Conservation (phyloP, 2,797 vertebrate species). For the Pangasius larnaudii region DNA sequence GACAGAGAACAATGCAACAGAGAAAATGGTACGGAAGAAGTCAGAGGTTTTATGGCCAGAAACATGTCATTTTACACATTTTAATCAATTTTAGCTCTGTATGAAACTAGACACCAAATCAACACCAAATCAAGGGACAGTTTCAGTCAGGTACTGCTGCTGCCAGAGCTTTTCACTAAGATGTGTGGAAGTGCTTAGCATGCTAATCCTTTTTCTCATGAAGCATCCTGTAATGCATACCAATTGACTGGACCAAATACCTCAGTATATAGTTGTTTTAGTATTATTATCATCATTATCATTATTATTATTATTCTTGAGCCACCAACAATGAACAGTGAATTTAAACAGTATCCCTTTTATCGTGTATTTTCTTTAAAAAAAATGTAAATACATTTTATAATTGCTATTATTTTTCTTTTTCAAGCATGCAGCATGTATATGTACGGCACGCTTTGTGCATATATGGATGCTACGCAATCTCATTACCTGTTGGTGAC, state of each 20-base stretch:
- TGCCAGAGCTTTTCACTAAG: background rate
- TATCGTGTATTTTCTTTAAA: background rate
- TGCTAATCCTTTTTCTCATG: background rate
- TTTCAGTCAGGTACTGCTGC: background rate
- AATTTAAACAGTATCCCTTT: background rate
- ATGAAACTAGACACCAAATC: background rate
- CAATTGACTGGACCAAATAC: constrained; percentile 2
- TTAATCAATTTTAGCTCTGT: background rate
- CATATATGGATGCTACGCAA: background rate
- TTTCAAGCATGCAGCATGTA: background rate
- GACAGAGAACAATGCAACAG: background rate
- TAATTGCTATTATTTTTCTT: background rate
- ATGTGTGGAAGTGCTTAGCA: constrained; percentile 24
- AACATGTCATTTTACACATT: background rate
- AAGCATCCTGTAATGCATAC: constrained; percentile 2
- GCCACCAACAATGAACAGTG: background rate
- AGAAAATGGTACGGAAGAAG: background rate
- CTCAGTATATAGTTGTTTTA: background rate
- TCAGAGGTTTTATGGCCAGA: background rate
- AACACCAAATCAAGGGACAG: background rate
- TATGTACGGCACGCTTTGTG: background rate
- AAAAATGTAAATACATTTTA: background rate
- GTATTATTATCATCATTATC: background rate
- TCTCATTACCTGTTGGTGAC: constrained; percentile 1
- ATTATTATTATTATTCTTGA: background rate